phyloP scores from a whole-genome alignment of 2,113 vertebrate genomes.

The Acanthochromis polyacanthus region DNA sequence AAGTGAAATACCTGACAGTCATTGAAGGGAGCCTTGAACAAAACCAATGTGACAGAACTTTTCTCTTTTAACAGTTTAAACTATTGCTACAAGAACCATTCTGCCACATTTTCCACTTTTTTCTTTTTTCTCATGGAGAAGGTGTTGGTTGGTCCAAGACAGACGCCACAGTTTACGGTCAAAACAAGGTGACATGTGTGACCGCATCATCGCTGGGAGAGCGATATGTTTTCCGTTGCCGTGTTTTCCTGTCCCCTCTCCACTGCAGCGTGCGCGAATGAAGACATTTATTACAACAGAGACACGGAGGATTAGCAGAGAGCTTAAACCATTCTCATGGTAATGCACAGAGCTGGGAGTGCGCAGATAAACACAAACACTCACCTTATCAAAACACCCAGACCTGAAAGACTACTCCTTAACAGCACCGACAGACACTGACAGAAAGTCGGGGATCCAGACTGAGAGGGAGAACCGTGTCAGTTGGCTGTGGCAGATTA shows the following conservation, averaged over 20 bases:
- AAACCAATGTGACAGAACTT: too few relatives aligned
- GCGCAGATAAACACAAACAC: slow-evolving; percentile 79
- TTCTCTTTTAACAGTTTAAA: too few relatives aligned
- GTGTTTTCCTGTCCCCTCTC: slow-evolving; percentile 42
- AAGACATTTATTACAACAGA: slow-evolving; percentile 82
- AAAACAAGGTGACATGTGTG: slow-evolving; percentile 43
- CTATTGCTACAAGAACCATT: too few relatives aligned
- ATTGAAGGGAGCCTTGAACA: too few relatives aligned
- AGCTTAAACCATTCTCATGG: slow-evolving; percentile 82
- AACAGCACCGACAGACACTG: slow-evolving; percentile 46
- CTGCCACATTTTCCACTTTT: too few relatives aligned
- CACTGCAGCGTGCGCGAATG: slow-evolving; percentile 66
- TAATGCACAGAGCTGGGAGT: slow-evolving; percentile 75
- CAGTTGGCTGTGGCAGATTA: slow-evolving; percentile 47
- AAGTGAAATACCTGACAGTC: too few relatives aligned
- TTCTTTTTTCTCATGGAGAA: too few relatives aligned
- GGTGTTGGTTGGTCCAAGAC: neutral
- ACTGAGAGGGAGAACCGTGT: slow-evolving; percentile 27
- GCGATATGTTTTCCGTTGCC: slow-evolving; percentile 30
- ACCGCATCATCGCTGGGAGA: slow-evolving; percentile 33
- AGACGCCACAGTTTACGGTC: slow-evolving; percentile 21
- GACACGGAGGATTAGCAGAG: slow-evolving; percentile 76
- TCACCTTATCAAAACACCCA: slow-evolving; percentile 80
- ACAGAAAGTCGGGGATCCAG: slow-evolving; percentile 37
- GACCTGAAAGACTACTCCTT: slow-evolving; percentile 70